These are phyloP conservation scores for Cryptus viduatorius DNA, from an alignment of 2,888 invertebrate genomes.

Conservation along the genomic window DNA sequence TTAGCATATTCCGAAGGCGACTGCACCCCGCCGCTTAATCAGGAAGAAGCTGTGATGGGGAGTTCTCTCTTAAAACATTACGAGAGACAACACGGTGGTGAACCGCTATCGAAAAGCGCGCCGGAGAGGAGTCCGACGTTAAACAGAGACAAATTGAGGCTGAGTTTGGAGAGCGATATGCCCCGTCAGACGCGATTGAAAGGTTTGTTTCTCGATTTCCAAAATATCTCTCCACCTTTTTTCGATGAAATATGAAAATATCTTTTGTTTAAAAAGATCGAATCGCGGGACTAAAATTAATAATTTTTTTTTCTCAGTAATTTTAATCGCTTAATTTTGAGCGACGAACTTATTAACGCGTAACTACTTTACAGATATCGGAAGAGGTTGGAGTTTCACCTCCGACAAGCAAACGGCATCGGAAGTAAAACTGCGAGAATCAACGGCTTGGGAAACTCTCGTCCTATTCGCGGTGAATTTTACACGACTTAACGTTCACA, in stretches of 20 bases:
- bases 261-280: no score
- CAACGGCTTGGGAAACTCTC: slow-evolving; percentile 96
- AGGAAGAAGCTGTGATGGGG: slow-evolving; percentile 82
- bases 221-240: slow-evolving; percentile 74
- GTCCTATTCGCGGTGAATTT: slow-evolving; percentile 98
- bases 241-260: not conserved
- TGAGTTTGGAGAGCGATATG: slow-evolving; percentile 86
- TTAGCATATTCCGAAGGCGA: slow-evolving; percentile 85
- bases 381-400: slow-evolving; percentile 87
- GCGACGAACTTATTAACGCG: no score
- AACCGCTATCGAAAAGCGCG: slow-evolving; percentile 79
- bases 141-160: slow-evolving; percentile 87
- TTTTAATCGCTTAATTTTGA: no score
- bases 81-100: slow-evolving; percentile 78
- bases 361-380: slow-evolving; percentile 82
- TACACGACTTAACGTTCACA: slow-evolving; percentile 97
- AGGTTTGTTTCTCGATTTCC: slow-evolving; percentile 71
- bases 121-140: slow-evolving; percentile 83
- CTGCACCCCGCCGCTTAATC: slow-evolving; percentile 79
- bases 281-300: no score
- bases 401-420: slow-evolving; percentile 87
- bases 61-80: slow-evolving; percentile 82
- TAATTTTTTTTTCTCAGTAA: no score
- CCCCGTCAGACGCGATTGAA: slow-evolving; percentile 86
- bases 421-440: slow-evolving; percentile 88